phyloP scores from a whole-genome alignment of 2,888 invertebrate genomes.

The Branchipolynoe longqiensis region DNA sequence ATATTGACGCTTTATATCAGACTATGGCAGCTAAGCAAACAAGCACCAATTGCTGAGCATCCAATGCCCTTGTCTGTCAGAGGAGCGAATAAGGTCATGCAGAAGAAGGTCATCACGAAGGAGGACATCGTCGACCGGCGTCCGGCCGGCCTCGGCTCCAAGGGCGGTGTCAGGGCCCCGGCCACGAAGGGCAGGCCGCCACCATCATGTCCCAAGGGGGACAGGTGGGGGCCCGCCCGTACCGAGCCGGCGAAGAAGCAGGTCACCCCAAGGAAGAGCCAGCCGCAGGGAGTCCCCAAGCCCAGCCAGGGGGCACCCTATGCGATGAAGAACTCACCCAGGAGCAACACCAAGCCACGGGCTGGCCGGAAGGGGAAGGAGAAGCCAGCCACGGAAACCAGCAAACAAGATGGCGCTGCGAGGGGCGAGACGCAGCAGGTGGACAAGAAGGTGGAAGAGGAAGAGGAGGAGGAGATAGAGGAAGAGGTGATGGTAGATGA shows the following conservation, averaged over 20 bases:
- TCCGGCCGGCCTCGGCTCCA: too few species aligned
- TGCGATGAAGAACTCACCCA: background rate
- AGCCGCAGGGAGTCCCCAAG: background rate
- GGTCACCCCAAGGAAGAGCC: conserved; percentile 16
- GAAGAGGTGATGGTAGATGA: background rate
- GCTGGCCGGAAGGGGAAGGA: background rate
- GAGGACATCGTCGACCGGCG: background rate
- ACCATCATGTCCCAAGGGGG: background rate
- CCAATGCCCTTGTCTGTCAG: too few species aligned
- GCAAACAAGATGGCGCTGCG: background rate
- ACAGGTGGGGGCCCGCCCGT: background rate
- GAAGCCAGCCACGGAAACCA: background rate
- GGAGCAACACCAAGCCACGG: too few species aligned
- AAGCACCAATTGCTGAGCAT: too few species aligned
- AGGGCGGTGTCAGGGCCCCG: background rate
- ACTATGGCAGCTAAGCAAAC: too few species aligned
- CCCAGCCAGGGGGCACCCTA: background rate
- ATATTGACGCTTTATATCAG: too few species aligned
- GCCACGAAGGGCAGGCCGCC: background rate
- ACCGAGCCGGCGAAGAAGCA: background rate
- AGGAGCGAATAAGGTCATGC: background rate
- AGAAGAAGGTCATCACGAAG: background rate
- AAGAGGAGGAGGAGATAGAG: background rate
- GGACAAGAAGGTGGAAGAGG: background rate
- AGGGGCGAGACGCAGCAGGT: background rate